Conservation (phyloP, 2,113 vertebrate species). For the Channa maculata region DNA sequence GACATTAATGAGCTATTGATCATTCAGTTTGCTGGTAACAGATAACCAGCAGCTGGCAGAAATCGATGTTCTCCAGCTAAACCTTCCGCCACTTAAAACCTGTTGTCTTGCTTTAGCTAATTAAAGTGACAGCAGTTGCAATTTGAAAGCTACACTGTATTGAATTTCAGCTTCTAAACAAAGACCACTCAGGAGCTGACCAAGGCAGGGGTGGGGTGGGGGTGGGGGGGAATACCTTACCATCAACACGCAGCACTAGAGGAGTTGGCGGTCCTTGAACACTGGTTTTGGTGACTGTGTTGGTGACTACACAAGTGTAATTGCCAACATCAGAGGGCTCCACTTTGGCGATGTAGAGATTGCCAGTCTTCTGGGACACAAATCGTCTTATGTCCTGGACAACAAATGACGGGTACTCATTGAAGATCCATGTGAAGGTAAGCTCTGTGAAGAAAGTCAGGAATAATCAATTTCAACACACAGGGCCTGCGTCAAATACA, state of each 20-base stretch:
- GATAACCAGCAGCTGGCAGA: neutral
- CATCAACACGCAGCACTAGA: slow-evolving; percentile 90
- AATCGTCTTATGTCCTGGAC: slow-evolving; percentile 93
- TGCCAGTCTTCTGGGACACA: slow-evolving; percentile 94
- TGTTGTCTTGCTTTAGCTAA: slow-evolving; percentile 6
- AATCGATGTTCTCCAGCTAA: neutral
- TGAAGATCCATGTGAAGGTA: slow-evolving; percentile 96
- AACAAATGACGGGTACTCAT: slow-evolving; percentile 90
- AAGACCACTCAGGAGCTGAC: no score
- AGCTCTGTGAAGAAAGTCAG: slow-evolving; percentile 85
- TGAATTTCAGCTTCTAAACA: no score
- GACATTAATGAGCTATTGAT: slow-evolving; percentile 6
- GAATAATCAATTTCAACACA: neutral
- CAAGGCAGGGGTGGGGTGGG: no score
- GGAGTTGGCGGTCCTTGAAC: slow-evolving; percentile 93
- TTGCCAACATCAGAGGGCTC: slow-evolving; percentile 93
- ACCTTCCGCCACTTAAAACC: neutral
- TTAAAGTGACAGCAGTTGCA: neutral
- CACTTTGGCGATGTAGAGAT: slow-evolving; percentile 96
- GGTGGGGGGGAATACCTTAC: slow-evolving; percentile 73
- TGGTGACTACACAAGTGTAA: slow-evolving; percentile 96
- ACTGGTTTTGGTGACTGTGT: slow-evolving; percentile 88
- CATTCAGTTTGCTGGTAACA: neutral
- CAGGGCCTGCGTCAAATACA: neutral
- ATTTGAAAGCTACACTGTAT: neutral